These are phyloP conservation scores for Rousettus leschenaultii DNA, from an alignment of 2,113 vertebrate species.

Conservation along the genomic window DNA sequence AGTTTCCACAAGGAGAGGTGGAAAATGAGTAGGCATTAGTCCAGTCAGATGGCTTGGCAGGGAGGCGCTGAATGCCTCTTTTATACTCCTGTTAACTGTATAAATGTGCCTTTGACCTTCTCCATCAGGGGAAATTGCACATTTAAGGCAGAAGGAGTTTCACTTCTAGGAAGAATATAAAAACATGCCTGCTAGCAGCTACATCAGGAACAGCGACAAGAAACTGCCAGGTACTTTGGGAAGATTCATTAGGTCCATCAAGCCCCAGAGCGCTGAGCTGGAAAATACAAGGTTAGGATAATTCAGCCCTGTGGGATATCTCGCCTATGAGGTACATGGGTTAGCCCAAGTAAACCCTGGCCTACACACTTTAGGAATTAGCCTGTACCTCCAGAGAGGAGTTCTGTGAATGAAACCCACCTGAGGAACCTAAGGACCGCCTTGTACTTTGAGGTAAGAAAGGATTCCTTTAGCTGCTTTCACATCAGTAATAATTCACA, in stretches of 20 bases:
- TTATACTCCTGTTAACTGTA: conserved; percentile 47
- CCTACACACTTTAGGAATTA: background rate
- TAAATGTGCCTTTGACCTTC: conserved; percentile 67
- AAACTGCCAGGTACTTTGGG: conserved; percentile 6
- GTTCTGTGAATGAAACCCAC: background rate
- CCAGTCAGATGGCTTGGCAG: conserved; percentile 38
- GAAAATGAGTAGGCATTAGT: conserved; percentile 54
- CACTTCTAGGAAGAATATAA: conserved; percentile 54
- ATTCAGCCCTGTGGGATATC: background rate
- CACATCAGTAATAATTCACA: background rate
- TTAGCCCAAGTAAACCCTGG: background rate
- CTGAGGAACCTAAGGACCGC: background rate
- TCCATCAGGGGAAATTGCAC: conserved; percentile 51
- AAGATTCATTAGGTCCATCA: conserved; percentile 53
- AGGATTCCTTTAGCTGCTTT: background rate
- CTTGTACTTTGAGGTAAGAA: background rate
- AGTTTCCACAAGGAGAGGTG: background rate
- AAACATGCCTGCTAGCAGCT: conserved; percentile 33
- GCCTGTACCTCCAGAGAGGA: background rate
- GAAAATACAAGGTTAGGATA: background rate
- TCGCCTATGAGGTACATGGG: background rate
- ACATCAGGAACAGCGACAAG: background rate
- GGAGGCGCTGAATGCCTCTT: conserved; percentile 53
- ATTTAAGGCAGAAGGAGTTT: conserved; percentile 59
- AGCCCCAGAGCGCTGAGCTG: background rate